Evolutionary conservation across 2,797 vertebrate genomes (phyloP).

Genomic region (Salmo trutta): DNA sequence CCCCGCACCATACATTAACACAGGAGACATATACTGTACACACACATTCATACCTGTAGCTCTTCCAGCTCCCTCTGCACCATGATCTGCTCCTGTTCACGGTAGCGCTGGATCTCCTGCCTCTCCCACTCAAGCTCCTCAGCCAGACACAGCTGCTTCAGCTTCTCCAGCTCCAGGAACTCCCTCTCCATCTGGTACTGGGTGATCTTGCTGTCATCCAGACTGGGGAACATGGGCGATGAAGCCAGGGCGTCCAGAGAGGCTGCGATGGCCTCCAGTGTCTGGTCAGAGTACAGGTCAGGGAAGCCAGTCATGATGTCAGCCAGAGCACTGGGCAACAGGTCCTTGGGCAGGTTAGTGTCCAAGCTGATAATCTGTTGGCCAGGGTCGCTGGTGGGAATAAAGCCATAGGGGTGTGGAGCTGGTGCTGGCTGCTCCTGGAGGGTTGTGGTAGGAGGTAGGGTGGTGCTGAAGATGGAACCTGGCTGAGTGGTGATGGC

Average conservation of each 20-base stretch:
- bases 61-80: conserved; percentile 97
- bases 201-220: conserved; percentile 92
- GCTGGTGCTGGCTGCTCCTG: conserved; percentile 80
- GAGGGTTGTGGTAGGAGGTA: conserved; percentile 69
- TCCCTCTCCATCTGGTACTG: conserved; percentile 95
- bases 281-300: conserved; percentile 86
- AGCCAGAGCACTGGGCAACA: conserved; percentile 79
- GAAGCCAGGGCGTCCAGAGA: conserved; percentile 84
- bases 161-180: conserved; percentile 94
- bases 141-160: conserved; percentile 95
- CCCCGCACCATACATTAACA: neutral
- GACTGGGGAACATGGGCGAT: conserved; percentile 83
- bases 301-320: conserved; percentile 86
- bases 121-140: conserved; percentile 98
- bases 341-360: conserved; percentile 79
- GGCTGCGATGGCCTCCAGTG: conserved; percentile 78
- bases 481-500: conserved; percentile 97
- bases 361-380: conserved; percentile 76
- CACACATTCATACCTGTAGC: conserved; percentile 62
- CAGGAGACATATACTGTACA: neutral
- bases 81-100: conserved; percentile 96
- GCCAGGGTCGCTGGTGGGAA: conserved; percentile 81
- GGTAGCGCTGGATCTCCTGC: conserved; percentile 96
- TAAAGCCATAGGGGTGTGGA: conserved; percentile 85
- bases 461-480: conserved; percentile 86